Evolutionary conservation across 2,113 vertebrate species (phyloP), one percentile per base, ranked within the genome.

Genomic region (Catagonus wagneri): DNA sequence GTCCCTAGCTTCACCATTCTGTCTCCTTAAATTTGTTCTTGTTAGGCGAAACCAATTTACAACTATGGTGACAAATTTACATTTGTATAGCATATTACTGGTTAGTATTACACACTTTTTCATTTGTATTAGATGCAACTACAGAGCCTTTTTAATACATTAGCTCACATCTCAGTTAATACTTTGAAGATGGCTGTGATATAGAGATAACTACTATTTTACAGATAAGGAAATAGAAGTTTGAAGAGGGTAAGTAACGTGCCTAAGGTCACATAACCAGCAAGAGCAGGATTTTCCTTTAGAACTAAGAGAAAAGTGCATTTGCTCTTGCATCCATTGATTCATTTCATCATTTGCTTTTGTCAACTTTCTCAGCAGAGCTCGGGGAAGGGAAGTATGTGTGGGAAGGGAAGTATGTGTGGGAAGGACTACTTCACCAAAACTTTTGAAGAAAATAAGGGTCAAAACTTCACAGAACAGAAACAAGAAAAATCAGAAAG

Each of bases 401-500:
- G 11, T 32, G 23, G 54, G n/a, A 63, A 65, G 32, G 19, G 12
- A 71, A n/a, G 12, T 65, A 4, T 50, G 44, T 32, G 11, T 32
- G 23, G 54, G n/a, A 63, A 65, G 32, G 32, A 90, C 32, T 81
- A 44, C 27, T 89, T 90, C 16, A 29, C 20, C 60, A 94, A 91
- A 90, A 61, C 32, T 6, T 3, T 29, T 69, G 63, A 17, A 83
- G 19, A 88, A 91, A 94, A 94, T 78, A 92, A 50, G 22, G 19
- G 27, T 3, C 3, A 29, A 96, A 89, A 85, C 34, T 32, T 65
- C 19, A 96, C 12, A 83, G 50, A 69, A 94, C 25, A 97, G 88
- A 75, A 96, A 66, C 3, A 54, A 20, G n/a, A 74, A 80, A 95
- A 84, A 88, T 90, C 29, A 78, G 72, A 94, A 97, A 88, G 58